These are phyloP conservation scores for Diaprepes abbreviatus DNA, from an alignment of 2,888 invertebrate species.

Conservation along the genomic window DNA sequence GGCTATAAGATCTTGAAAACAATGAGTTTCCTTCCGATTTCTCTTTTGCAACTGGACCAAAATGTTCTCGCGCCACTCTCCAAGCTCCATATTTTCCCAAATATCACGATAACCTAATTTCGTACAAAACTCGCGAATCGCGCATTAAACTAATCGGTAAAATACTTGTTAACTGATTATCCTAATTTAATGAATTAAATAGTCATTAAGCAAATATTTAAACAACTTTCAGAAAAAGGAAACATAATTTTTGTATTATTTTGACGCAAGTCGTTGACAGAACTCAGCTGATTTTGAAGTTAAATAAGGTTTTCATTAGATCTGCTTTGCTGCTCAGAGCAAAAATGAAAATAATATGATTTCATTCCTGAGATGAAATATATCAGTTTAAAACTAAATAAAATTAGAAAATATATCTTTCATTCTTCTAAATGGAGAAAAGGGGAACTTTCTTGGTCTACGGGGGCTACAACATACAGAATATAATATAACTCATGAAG, in stretches of 20 bases:
- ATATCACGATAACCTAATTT: constrained; percentile 24
- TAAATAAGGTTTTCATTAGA: too few species aligned
- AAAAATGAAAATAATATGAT: too few species aligned
- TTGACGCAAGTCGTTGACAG: constrained; percentile 12
- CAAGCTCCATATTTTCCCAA: constrained; percentile 41
- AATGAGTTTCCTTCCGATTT: constrained; percentile 81
- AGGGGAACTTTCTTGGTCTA: too few species aligned
- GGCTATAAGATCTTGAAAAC: constrained; percentile 84
- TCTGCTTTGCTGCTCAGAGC: too few species aligned
- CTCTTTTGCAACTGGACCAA: constrained; percentile 79
- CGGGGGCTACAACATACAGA: too few species aligned
- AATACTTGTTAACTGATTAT: constrained; percentile 18
- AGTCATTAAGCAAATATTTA: constrained; percentile 24
- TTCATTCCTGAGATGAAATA: too few species aligned
- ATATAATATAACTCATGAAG: too few species aligned
- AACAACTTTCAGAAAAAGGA: constrained; percentile 27
- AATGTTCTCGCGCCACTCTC: constrained; percentile 78
- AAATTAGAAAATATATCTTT: too few species aligned
- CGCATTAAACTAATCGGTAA: constrained; percentile 29
- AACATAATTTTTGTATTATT: constrained; percentile 7
- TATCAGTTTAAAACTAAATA: too few species aligned
- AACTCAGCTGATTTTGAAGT: constrained; percentile 30
- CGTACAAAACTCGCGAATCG: constrained; percentile 17
- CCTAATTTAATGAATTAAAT: constrained; percentile 26
- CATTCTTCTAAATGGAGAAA: too few species aligned